Base-by-base conservation (phyloP, 2,888 invertebrate genomes). In the Rapana venosa region DNA sequence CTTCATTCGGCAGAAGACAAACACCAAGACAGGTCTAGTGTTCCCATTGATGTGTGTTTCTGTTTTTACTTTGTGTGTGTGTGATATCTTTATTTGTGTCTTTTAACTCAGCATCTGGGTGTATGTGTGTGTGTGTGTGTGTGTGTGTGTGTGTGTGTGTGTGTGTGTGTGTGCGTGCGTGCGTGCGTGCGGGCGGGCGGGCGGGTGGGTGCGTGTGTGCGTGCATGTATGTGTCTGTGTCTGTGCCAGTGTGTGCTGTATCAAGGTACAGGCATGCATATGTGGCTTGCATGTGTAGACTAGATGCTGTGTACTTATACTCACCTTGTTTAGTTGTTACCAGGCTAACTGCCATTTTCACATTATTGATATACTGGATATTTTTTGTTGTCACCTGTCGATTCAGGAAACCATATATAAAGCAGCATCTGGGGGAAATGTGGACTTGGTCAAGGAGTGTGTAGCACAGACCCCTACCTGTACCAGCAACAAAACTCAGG, bases 371-470 rank as follows among this genome's bases (percentile, higher is more conserved):
- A 26, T 77, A 13, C 30, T 30, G 13, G n/a, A 30, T 30, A 8
- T 79, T 35, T 79, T 1, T n/a, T 74, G 26, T 74, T 74, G 1
- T 26, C 74, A 6, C 20, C 32, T 17, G 5, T 32, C 6, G 32
- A 32, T 30, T 56, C 89, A 89, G 89, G 36, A 36, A 30, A 32
- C n/a, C 17, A 84, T 89, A 5, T 89, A 74, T 70, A 85, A 85
- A 85, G 89, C 89, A 66, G 89, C 89, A 32, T 85, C 35, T 22
- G 89, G 85, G 47, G 89, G 89, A 0, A 77, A 89, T 32, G 32
- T 74, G 74, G 89, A 85, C 0, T 74, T 85, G 77, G 85, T 32
- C 11, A 56, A 66, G 56, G 89, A 84, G 56, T 85, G 89, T 26
- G 20, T 74, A 2, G 74, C 66, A 30, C 56, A 89, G 56, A 58